Evolutionary conservation across 2,113 vertebrate species (phyloP), one percentile per base, ranked within the genome.

Genomic region (Engystomops pustulosus): DNA sequence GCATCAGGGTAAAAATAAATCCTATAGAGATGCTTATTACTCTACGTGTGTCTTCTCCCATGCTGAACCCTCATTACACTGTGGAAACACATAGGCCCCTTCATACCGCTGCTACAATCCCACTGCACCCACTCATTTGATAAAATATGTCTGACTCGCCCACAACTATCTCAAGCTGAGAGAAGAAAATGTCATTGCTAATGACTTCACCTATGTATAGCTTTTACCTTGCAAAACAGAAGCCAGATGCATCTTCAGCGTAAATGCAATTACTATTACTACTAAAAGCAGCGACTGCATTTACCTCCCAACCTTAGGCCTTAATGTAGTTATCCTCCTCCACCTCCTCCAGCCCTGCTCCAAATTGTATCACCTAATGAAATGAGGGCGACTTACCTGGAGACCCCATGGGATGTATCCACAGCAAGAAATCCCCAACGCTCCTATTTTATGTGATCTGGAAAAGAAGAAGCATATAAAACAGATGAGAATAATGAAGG

Each of bases 341-440:
- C 45, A 10, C 67, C 34, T 75, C 25, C 45, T 75, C 15, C 45
- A 10, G 7, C 15, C 27, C 12, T 49, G 10, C 38, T 9, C 23
- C 30, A 25, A 47, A 49, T 51, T n/a, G 58, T 47, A 30, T 25
- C 44, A 70, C 6, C 4, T 6, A 36, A 83, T 27, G 12, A 36
- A 68, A 68, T 14, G 58, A 68, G 51, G 47, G 34, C 32, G 23
- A 30, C 81, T 77, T 84, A 84, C 81, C 81, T 84, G 81, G 81
- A 77, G 81, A 84, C 53, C 60, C 72, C 72, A 84, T 84, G 81
- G 55, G 60, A 71, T 77, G 72, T 51, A 53, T 53, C 71, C 75
- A 62, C 71, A 53, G n/a, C 34, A 45, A 77, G 51, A 62, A 62
- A 62, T 49, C 30, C 71, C 81, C 30, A 47, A 38, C 67, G 70